phyloP scores from a whole-genome alignment of 2,888 invertebrate species.

The Polia nebulosa region DNA sequence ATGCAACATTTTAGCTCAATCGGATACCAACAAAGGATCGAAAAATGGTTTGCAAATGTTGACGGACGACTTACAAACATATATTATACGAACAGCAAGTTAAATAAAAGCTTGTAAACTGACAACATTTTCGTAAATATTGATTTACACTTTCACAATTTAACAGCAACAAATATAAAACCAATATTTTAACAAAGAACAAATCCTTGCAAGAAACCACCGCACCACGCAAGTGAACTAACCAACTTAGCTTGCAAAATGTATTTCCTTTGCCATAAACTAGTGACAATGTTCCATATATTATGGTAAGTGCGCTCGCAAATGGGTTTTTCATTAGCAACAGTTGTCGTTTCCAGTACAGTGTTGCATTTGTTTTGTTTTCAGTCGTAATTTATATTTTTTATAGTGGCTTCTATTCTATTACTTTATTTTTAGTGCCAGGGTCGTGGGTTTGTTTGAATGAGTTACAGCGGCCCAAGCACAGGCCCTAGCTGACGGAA shows the following conservation, averaged over 20 bases:
- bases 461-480: too few relatives aligned
- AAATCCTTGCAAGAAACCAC: background rate
- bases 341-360: slow-evolving; percentile 35
- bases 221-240: background rate
- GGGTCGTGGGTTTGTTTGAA: too few relatives aligned
- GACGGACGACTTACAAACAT: too few relatives aligned
- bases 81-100: too few relatives aligned
- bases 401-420: background rate
- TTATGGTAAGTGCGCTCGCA: slow-evolving; percentile 45
- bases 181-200: slow-evolving; percentile 6
- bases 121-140: too few relatives aligned
- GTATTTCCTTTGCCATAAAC: slow-evolving; percentile 45
- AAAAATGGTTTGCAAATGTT: too few relatives aligned
- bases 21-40: too few relatives aligned
- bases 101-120: too few relatives aligned
- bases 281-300: slow-evolving; percentile 38
- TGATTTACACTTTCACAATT: too few relatives aligned
- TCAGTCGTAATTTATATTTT: slow-evolving; percentile 25
- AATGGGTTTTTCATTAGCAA: slow-evolving; percentile 58
- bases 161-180: background rate
- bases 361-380: slow-evolving; percentile 13
- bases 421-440: too few relatives aligned
- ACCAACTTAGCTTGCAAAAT: slow-evolving; percentile 17
- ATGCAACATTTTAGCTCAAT: too few relatives aligned
- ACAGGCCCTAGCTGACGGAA: too few relatives aligned